Conservation (phyloP, 2,888 invertebrate species). For the Euphydryas editha region DNA sequence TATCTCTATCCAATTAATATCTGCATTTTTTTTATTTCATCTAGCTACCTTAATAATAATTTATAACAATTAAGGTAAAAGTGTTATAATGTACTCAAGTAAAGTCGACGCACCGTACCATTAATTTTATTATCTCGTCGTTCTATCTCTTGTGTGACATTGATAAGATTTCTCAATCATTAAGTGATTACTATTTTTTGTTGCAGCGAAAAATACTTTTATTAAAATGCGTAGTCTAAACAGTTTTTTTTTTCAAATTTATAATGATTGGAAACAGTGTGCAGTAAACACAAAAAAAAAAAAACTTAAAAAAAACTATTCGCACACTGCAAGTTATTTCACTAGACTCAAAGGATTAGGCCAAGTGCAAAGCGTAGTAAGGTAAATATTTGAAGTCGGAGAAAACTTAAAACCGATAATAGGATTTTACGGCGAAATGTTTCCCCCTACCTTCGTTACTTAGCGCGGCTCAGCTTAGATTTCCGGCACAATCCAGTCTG, state of each 20-base stretch:
- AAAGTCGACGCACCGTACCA: not conserved
- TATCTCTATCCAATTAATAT: no score
- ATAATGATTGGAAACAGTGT: not conserved
- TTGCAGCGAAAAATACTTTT: no score
- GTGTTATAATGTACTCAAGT: no score
- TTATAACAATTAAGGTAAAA: no score
- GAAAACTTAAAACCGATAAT: slow-evolving; percentile 55
- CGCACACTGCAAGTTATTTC: slow-evolving; percentile 3
- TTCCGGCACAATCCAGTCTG: slow-evolving; percentile 70
- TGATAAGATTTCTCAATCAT: slow-evolving; percentile 1
- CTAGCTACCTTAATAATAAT: no score
- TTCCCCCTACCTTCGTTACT: slow-evolving; percentile 56
- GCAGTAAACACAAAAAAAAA: not conserved
- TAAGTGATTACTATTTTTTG: not conserved
- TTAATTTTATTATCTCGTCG: not conserved
- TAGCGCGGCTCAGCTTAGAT: slow-evolving; percentile 66
- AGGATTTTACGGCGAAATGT: slow-evolving; percentile 58
- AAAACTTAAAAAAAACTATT: no score
- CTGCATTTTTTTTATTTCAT: no score
- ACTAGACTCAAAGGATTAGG: slow-evolving; percentile 3
- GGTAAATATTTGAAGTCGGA: slow-evolving; percentile 29
- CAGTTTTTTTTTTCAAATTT: not conserved
- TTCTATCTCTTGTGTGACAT: no score
- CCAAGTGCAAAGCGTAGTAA: slow-evolving; percentile 12
- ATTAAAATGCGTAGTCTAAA: no score